phyloP scores from a whole-genome alignment of 2,113 vertebrate genomes.

The Python bivittatus region DNA sequence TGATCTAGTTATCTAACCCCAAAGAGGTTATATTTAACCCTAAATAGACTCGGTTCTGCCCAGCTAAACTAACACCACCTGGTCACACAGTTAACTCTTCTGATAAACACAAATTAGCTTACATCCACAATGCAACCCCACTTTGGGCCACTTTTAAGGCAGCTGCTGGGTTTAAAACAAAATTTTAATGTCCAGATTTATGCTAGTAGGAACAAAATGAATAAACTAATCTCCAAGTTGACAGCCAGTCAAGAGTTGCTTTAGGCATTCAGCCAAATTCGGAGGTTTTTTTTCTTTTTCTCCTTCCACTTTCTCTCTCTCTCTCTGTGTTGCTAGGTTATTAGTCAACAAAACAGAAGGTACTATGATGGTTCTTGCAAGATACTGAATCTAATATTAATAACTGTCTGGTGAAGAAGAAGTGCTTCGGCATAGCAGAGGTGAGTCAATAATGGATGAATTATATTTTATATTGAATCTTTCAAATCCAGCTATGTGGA shows the following conservation, averaged over 20 bases:
- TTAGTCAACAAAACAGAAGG: slow-evolving; percentile 62
- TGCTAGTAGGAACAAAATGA: slow-evolving; percentile 11
- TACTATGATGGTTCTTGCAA: slow-evolving; percentile 13
- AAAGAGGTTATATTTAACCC: not conserved
- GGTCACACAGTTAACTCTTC: not conserved
- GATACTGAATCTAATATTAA: slow-evolving; percentile 52
- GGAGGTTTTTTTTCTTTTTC: slow-evolving; percentile 1
- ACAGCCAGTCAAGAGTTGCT: slow-evolving; percentile 17
- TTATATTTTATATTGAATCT: slow-evolving; percentile 50
- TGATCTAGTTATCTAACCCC: not conserved
- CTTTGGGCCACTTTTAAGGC: slow-evolving; percentile 18
- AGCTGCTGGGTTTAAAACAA: not conserved
- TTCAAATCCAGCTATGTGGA: slow-evolving; percentile 40
- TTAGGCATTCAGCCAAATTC: slow-evolving; percentile 35
- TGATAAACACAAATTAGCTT: slow-evolving; percentile 23
- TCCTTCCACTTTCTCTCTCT: not conserved
- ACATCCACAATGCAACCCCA: not conserved
- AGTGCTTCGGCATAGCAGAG: not conserved
- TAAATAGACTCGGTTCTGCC: not conserved
- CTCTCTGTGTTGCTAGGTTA: slow-evolving; percentile 58
- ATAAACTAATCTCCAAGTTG: not conserved
- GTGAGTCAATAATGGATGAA: slow-evolving; percentile 57
- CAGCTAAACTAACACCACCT: not conserved
- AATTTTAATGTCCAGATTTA: not conserved
- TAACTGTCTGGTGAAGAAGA: slow-evolving; percentile 39